These are phyloP conservation scores for Hypotaenidia okinawae DNA, from an alignment of 2,797 vertebrate genomes.

Conservation along the genomic window DNA sequence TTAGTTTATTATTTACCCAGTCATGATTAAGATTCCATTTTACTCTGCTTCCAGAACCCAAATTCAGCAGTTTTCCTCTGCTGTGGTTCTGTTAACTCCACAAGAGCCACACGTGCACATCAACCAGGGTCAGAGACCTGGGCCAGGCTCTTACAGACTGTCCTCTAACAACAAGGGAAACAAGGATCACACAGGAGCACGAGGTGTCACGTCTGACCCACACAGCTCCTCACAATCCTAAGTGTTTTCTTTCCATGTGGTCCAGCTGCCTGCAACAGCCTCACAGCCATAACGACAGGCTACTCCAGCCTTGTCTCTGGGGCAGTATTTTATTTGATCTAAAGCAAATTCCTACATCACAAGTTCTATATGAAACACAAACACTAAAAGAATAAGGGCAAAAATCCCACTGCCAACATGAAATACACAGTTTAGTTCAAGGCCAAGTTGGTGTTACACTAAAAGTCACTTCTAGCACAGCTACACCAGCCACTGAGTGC, in stretches of 20 bases:
- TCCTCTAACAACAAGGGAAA: background rate
- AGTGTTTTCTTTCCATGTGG: background rate
- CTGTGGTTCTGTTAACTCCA: background rate
- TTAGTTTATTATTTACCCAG: background rate
- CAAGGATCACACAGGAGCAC: background rate
- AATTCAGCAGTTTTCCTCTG: background rate
- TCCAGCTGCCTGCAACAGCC: background rate
- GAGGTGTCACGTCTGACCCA: rapidly evolving
- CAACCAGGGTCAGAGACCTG: background rate
- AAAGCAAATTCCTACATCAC: background rate
- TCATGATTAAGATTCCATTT: background rate
- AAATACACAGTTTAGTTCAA: background rate
- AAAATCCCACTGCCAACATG: background rate
- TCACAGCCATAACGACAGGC: background rate
- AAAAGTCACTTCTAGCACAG: background rate
- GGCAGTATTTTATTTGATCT: background rate
- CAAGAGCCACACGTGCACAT: background rate
- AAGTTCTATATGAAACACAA: background rate
- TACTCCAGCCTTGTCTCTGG: background rate
- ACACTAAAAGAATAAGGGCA: background rate
- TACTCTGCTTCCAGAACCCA: background rate
- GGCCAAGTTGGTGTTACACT: background rate
- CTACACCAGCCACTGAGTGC: background rate
- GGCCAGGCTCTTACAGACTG: background rate
- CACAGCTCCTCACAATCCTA: background rate